Evolutionary conservation across 2,113 vertebrate genomes (phyloP), one percentile per base, ranked within the genome.

Genomic region (Ornithorhynchus anatinus): DNA sequence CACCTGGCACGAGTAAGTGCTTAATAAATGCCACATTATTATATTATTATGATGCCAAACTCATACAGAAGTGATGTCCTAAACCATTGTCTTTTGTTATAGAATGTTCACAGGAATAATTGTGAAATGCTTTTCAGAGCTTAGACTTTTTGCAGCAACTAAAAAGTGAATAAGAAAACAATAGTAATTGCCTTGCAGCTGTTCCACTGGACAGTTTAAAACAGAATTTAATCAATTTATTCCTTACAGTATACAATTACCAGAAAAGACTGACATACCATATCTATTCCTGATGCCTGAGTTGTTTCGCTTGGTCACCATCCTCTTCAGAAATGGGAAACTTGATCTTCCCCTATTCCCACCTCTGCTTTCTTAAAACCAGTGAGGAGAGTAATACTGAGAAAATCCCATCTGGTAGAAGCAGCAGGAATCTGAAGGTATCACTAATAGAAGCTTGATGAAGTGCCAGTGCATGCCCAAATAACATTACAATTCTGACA

Each of bases 401-500:
- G 39, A 36, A 16, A 68, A 33, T 16, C 47, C 45, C 17, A n/a
- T 27, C 43, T 67, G 36, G 42, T 72, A 54, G 3, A 60, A 50
- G 42, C 42, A 69, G 39, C 48, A 37, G 5, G 50, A 37, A 58
- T 76, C 60, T 59, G 54, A 61, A 27, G 8, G 6, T 43, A 48
- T n/a, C n/a, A 25, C 5, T 43, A 42, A 35, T 40, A 33, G 7
- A 50, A 23, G 3, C 10, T 13, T 31, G n/a, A 4, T 32, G 14
- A 19, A 37, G 8, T 53, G 3, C 3, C 33, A 37, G 2, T 58
- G 48, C 32, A n/a, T n/a, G n/a, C 29, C 19, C 43, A 29, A 23
- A 65, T 25, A 58, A 69, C 43, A 63, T 37, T 52, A 59, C 15
- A 19, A 77, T 54, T 76, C 69, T 77, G 58, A 59, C 39, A 59